phyloP scores from a whole-genome alignment of 2,888 invertebrate genomes.

The Creontiades dilutus region DNA sequence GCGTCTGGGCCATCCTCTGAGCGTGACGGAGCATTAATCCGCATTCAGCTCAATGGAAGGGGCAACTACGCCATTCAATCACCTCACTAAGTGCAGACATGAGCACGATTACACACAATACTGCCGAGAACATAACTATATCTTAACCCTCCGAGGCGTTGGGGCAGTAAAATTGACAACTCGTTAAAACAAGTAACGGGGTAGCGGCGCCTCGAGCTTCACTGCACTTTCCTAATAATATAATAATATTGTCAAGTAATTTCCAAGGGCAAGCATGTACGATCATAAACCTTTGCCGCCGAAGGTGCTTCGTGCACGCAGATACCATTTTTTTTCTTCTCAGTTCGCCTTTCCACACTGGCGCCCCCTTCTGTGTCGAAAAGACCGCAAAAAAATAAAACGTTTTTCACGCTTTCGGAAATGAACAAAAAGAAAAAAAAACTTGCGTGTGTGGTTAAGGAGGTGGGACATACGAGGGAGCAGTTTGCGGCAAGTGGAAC shows the following conservation, averaged over 20 bases:
- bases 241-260: not conserved
- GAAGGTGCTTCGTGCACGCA: not conserved
- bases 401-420: not conserved
- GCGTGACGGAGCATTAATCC: too few relatives aligned
- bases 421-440: not conserved
- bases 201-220: too few relatives aligned
- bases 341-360: not conserved
- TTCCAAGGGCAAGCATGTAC: not conserved
- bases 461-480: not conserved
- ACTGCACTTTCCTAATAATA: too few relatives aligned
- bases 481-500: not conserved
- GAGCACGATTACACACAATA: too few relatives aligned
- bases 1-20: too few relatives aligned
- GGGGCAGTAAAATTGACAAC: too few relatives aligned
- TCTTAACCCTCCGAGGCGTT: too few relatives aligned
- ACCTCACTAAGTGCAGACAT: too few relatives aligned
- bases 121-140: too few relatives aligned
- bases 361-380: not conserved
- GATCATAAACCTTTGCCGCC: not conserved
- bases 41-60: too few relatives aligned
- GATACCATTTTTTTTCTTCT: not conserved
- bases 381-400: not conserved
- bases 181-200: too few relatives aligned
- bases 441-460: not conserved
- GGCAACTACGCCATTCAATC: too few relatives aligned